Conservation (phyloP, 2,888 invertebrate genomes). For the Hirtodrosophila alboralis region DNA sequence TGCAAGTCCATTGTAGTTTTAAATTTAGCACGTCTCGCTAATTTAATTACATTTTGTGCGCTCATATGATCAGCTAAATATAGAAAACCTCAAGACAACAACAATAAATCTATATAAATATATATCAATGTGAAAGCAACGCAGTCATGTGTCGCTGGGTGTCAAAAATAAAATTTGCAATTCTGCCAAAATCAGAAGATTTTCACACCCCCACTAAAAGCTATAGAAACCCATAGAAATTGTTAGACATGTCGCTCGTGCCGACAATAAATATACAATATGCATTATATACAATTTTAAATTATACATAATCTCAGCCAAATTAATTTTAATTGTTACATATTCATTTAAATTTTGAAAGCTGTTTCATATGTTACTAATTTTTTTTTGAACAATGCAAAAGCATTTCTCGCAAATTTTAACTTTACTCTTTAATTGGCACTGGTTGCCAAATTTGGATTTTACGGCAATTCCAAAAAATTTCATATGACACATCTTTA, state of each 20-base stretch:
- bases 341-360: no score
- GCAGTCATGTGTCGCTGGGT: slow-evolving; percentile 51
- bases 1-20: slow-evolving; percentile 6
- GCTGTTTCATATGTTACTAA: slow-evolving; percentile 15
- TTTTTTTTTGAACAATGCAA: slow-evolving; percentile 20
- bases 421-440: slow-evolving; percentile 36
- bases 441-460: slow-evolving; percentile 22
- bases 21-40: slow-evolving; percentile 10
- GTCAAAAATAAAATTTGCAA: slow-evolving; percentile 60
- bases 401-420: slow-evolving; percentile 15
- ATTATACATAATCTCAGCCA: background rate
- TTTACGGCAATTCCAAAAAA: background rate
- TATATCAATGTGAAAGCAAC: slow-evolving; percentile 8
- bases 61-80: slow-evolving; percentile 40
- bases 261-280: slow-evolving; percentile 31
- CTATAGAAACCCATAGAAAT: background rate
- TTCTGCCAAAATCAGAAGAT: slow-evolving; percentile 51
- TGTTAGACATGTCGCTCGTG: slow-evolving; percentile 45
- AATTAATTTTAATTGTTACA: no score
- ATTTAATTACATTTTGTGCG: slow-evolving; percentile 18
- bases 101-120: slow-evolving; percentile 9
- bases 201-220: slow-evolving; percentile 2
- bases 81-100: slow-evolving; percentile 15
- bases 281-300: slow-evolving; percentile 9
- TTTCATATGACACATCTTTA: slow-evolving; percentile 41